Base-by-base conservation (phyloP, 2,888 invertebrate species). In the Thereva unica region DNA sequence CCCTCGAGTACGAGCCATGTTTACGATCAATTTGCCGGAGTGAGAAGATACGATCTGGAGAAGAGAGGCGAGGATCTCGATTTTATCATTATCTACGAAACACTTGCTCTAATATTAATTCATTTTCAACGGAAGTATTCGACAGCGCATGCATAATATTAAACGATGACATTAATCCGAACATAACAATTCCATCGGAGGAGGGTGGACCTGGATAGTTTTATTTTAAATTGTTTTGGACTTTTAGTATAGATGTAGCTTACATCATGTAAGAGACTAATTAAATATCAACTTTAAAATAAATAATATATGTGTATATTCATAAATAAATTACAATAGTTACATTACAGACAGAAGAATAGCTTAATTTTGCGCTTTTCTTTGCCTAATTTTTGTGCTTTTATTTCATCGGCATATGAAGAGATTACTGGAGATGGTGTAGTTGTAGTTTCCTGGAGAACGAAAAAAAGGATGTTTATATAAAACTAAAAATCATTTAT, bases 1-100 rank as follows among this genome's bases (percentile, higher is more conserved):
- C 85, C 0, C 71, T 87, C 63, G 93, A 93, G 79, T 91, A 89
- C 76, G 85, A 91, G 78, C 84, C 92, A 0, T 77, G 82, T 1
- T 82, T 91, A 71, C 84, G 92, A 41, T 78, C 84, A 10, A 89
- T 93, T 65, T 89, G 89, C 71, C 85, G 90, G 70, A 82, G 85
- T 49, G 92, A 93, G 76, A 85, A 85, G 72, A 74, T 74, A 9
- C 86, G 89, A 73, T 83, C 85, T 41, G 68, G 71, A 0, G 63
- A 71, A 10, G 83, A 85, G 54, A 89, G 90, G 75, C 84, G 91
- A 68, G 86, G 88, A 69, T 90, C 89, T 74, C 84, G 92, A 66
- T 92, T 90, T 79, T 89, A 88, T 79, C 90, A 91, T 78, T 92
- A 92, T 79, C 82, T 92, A n/a, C 86, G 87, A 72, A 85, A 85